Base-by-base conservation (phyloP, 1,140 invertebrate species). In the Trichonephila inaurata region DNA sequence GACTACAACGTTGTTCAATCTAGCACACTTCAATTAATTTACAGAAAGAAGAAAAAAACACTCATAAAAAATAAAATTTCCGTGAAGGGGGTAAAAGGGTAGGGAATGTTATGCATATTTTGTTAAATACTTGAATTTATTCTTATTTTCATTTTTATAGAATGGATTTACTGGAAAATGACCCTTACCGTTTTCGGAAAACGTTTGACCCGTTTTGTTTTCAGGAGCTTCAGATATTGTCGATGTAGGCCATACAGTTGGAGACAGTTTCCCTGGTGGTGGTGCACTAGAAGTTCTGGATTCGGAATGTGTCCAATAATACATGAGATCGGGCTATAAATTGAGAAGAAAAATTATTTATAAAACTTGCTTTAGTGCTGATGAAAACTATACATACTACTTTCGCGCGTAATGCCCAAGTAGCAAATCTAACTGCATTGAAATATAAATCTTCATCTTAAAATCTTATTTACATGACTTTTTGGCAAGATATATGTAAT, bases 241-340 rank as follows among this genome's bases (percentile, higher is more conserved):
- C 28, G 95, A 94, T n/a, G 96, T 96, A 5, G 96, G 96, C 96
- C 96, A 97, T 44, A 96, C 95, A 19, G 96, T 95, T 40, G 96
- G 96, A 58, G 96, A 96, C 58, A 97, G 95, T 95, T 97, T 97
- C 62, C 97, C 97, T 5, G 98, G 98, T n/a, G 97, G 97, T 40
- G 97, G 96, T 33, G 97, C 96, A 94, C 97, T 96, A 28, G 97
- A 96, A n/a, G 96, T 95, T 60, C 97, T 97, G 44, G 96, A 95
- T 95, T 98, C 97, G 86, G 97, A 97, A 95, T 98, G 97, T 40
- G 97, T 97, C 98, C 98, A 98, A 95, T 97, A 98, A 95, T 98
- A 98, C 97, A 98, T 98, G 95, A 98, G 96, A 95, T 98, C 97
- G 89, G 97, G 97, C 98, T 98, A 96, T 64, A 40, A 2, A 97